Percentiles rank a stretch among this genome's conserved stretches.
phyloP scores from a whole-genome alignment of 2,888 invertebrate genomes.

The Brachypalpus laphriformis region DNA sequence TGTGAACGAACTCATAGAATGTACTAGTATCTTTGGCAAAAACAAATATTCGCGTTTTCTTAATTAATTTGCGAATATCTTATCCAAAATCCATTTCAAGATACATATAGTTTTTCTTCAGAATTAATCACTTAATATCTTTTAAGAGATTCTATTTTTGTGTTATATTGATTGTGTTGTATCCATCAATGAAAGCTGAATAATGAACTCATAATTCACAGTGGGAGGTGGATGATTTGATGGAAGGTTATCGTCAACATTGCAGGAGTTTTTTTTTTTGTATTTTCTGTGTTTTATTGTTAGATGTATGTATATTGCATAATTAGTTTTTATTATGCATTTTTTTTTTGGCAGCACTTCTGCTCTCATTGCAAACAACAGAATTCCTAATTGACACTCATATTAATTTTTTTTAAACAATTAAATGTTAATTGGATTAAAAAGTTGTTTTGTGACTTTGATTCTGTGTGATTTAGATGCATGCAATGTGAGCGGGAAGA shows the following conservation, averaged over 20 bases:
- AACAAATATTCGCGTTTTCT: conserved; percentile 25
- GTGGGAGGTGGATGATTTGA: conserved; percentile 42
- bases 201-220: conserved; percentile 9
- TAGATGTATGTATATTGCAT: conserved; percentile 36
- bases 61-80: conserved; percentile 61
- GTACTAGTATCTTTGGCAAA: conserved; percentile 8
- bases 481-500: not conserved
- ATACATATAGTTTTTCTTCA: not conserved
- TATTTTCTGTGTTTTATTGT: not conserved
- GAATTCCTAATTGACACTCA: conserved; percentile 55
- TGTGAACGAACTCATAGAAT: conserved; percentile 66
- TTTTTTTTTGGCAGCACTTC: conserved; percentile 17
- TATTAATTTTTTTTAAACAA: conserved; percentile 55
- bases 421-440: conserved; percentile 67
- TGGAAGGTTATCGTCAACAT: conserved; percentile 33
- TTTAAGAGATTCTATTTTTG: not conserved
- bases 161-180: conserved; percentile 11
- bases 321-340: not conserved
- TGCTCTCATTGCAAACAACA: conserved; percentile 6
- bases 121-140: conserved; percentile 3
- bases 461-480: not conserved
- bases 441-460: conserved; percentile 18
- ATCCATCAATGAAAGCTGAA: conserved; percentile 30
- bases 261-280: not conserved
- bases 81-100: not conserved